These are phyloP conservation scores for Teinopalpus imperialis DNA, from an alignment of 2,888 invertebrate species.

Conservation along the genomic window DNA sequence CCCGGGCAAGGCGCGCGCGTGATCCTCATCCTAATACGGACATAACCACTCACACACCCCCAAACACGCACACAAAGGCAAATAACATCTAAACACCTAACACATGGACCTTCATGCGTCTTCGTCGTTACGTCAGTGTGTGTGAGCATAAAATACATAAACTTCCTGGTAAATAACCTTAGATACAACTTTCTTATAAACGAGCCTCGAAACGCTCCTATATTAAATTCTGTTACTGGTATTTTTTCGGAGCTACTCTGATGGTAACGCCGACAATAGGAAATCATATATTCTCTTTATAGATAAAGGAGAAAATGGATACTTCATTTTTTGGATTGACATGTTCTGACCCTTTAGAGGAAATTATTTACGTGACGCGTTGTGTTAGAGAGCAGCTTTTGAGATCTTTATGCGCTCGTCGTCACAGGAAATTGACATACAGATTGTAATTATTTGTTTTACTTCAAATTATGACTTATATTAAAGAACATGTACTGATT, in stretches of 20 bases:
- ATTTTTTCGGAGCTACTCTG: constrained; percentile 59
- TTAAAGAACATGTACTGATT: too few species aligned
- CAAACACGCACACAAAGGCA: constrained; percentile 51
- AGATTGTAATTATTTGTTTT: too few species aligned
- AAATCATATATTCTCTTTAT: constrained; percentile 62
- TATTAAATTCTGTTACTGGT: constrained; percentile 73
- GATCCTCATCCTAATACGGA: constrained; percentile 76
- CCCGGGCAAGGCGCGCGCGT: constrained; percentile 76
- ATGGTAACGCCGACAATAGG: constrained; percentile 59
- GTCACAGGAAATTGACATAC: not conserved
- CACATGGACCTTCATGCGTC: constrained; percentile 46
- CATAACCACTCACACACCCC: constrained; percentile 67
- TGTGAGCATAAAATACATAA: constrained; percentile 67
- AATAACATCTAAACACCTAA: constrained; percentile 57
- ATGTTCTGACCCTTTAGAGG: constrained; percentile 39
- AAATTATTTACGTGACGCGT: constrained; percentile 54
- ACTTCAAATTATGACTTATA: too few species aligned
- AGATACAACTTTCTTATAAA: constrained; percentile 70
- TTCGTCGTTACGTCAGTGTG: constrained; percentile 45
- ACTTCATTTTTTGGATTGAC: constrained; percentile 52
- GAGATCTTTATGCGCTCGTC: not conserved
- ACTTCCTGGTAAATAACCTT: constrained; percentile 78
- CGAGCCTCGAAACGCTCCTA: constrained; percentile 61
- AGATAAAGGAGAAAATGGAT: constrained; percentile 53
- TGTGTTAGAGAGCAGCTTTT: constrained; percentile 27